Conservation (phyloP, 2,113 vertebrate species). For the Lophochroa leadbeateri region DNA sequence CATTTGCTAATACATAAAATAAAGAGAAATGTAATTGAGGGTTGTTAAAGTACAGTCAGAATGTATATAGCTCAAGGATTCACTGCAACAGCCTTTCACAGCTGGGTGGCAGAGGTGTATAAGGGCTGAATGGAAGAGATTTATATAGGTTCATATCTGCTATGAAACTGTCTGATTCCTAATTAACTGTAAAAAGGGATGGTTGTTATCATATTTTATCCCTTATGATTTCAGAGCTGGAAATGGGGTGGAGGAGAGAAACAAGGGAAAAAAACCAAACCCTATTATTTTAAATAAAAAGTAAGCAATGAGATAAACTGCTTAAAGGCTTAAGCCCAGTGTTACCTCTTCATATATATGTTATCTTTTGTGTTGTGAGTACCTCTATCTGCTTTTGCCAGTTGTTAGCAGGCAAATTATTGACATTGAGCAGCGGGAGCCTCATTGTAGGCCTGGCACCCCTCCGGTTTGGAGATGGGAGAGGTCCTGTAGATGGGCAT, state of each 20-base stretch:
- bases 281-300: background rate
- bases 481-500: background rate
- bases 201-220: background rate
- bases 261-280: background rate
- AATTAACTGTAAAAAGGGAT: background rate
- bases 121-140: background rate
- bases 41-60: background rate
- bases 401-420: background rate
- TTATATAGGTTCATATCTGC: background rate
- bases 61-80: background rate
- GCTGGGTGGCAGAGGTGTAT: background rate
- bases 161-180: background rate
- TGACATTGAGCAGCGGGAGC: background rate
- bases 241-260: background rate
- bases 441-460: background rate
- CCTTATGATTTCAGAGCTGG: background rate
- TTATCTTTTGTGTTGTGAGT: background rate
- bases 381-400: background rate
- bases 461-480: background rate
- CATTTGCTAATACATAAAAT: background rate
- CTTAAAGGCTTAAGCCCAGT: background rate
- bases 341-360: background rate
- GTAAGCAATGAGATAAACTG: background rate
- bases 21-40: background rate
- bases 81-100: background rate